Percentiles rank a stretch among this genome's conserved stretches.
These are phyloP conservation scores for Platygyra sinensis DNA, from an alignment of 64 coral and sea anemone genomes.

Conservation along the genomic window DNA sequence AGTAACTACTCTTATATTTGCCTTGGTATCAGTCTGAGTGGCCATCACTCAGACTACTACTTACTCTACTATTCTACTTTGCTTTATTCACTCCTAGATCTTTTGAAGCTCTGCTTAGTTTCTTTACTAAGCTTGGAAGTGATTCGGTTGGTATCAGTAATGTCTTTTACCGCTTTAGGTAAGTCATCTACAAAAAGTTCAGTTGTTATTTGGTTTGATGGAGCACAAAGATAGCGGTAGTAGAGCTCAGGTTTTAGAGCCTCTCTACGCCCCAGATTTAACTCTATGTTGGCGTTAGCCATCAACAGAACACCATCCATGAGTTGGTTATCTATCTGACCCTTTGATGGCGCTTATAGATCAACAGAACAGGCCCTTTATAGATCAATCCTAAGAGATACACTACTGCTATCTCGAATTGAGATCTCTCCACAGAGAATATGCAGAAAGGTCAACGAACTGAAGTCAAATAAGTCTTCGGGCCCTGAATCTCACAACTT, in stretches of 20 bases:
- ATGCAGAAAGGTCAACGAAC: too few relatives aligned
- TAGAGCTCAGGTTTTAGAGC: constrained; percentile 36
- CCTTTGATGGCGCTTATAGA: constrained; percentile 39
- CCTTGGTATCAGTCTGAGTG: constrained; percentile 9
- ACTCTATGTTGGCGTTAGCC: constrained; percentile 30
- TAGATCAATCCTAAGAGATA: too few relatives aligned
- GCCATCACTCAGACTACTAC: too few relatives aligned
- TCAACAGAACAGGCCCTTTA: too few relatives aligned
- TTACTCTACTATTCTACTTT: too few relatives aligned
- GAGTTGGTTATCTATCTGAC: constrained; percentile 5
- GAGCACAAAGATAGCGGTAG: constrained; percentile 35
- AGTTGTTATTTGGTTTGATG: constrained; percentile 55
- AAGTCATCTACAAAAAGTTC: constrained; percentile 45
- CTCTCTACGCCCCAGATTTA: constrained; percentile 43
- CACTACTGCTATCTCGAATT: too few relatives aligned
- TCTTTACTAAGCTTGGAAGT: constrained; percentile 41
- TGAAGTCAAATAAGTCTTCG: too few relatives aligned
- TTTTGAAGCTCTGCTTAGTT: constrained; percentile 53
- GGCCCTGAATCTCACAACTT: too few relatives aligned
- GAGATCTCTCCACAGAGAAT: too few relatives aligned
- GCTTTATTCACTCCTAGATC: too few relatives aligned
- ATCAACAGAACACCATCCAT: constrained; percentile 58
- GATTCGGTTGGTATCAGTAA: constrained; percentile 50
- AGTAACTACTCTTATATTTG: constrained; percentile 28
- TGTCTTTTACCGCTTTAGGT: neutral